phyloP scores from a whole-genome alignment of 2,797 vertebrate genomes.

The Amblyopsis hoosieri region DNA sequence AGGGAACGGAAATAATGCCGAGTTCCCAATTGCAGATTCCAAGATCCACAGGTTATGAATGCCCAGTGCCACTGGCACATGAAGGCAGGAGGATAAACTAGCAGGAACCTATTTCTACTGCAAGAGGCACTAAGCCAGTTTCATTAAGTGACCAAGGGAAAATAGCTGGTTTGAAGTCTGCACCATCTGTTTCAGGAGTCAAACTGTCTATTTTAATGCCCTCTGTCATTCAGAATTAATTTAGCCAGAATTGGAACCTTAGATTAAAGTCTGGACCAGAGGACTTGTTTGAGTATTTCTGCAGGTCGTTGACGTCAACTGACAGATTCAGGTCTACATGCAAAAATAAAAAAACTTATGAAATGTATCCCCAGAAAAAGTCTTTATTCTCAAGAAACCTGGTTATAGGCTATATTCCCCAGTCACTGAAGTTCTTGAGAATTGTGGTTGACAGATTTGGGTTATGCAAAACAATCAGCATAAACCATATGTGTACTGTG shows the following conservation, averaged over 20 bases:
- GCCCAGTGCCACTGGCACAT: slow-evolving; percentile 19
- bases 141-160: slow-evolving; percentile 34
- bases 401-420: background rate
- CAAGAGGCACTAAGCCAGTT: slow-evolving; percentile 41
- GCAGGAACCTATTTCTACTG: slow-evolving; percentile 26
- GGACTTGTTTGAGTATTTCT: slow-evolving; percentile 52
- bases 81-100: slow-evolving; percentile 34
- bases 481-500: background rate
- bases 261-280: slow-evolving; percentile 29
- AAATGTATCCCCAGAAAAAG: slow-evolving; percentile 2
- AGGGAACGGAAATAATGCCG: slow-evolving; percentile 22
- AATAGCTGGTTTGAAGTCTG: slow-evolving; percentile 34
- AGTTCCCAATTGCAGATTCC: slow-evolving; percentile 39
- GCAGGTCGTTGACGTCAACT: slow-evolving; percentile 42
- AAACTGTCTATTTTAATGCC: slow-evolving; percentile 55
- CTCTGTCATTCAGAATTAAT: slow-evolving; percentile 55
- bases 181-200: slow-evolving; percentile 67
- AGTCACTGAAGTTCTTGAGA: background rate
- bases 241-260: slow-evolving; percentile 47
- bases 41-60: slow-evolving; percentile 27
- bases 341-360: background rate
- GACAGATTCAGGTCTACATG: slow-evolving; percentile 17
- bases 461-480: background rate
- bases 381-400: slow-evolving; percentile 4
- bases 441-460: background rate